Conservation (phyloP, 2,888 invertebrate species). For the Drosophila paramelanica region DNA sequence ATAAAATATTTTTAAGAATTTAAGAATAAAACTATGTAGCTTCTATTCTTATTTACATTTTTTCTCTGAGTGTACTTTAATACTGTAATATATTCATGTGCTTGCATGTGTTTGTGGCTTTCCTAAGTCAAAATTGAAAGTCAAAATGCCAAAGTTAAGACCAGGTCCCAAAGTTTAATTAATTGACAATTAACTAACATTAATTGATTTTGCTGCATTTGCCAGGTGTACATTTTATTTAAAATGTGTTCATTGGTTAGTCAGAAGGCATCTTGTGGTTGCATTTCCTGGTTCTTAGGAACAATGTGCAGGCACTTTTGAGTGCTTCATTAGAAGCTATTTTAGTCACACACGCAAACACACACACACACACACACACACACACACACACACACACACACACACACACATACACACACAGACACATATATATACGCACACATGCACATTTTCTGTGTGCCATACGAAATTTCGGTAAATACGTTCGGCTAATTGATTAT, state of each 20-base stretch:
- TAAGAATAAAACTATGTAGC: no score
- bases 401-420: not conserved
- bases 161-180: not conserved
- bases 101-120: no score
- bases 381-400: not conserved
- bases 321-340: constrained; percentile 35
- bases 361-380: not conserved
- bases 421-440: not conserved
- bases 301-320: constrained; percentile 25
- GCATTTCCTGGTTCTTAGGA: constrained; percentile 1
- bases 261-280: constrained; percentile 10
- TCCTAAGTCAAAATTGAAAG: not conserved
- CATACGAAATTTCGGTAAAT: constrained; percentile 27
- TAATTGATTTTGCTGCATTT: not conserved
- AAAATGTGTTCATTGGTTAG: not conserved
- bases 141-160: not conserved
- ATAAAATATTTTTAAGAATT: no score
- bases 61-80: no score
- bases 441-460: constrained; percentile 3
- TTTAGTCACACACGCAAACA: not conserved
- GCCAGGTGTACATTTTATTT: not conserved
- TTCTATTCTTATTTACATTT: no score
- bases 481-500: constrained; percentile 39
- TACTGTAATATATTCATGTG: not conserved
- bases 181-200: not conserved